Base-by-base conservation (phyloP, 2,797 vertebrate genomes). In the Sebastolobus altivelis region DNA sequence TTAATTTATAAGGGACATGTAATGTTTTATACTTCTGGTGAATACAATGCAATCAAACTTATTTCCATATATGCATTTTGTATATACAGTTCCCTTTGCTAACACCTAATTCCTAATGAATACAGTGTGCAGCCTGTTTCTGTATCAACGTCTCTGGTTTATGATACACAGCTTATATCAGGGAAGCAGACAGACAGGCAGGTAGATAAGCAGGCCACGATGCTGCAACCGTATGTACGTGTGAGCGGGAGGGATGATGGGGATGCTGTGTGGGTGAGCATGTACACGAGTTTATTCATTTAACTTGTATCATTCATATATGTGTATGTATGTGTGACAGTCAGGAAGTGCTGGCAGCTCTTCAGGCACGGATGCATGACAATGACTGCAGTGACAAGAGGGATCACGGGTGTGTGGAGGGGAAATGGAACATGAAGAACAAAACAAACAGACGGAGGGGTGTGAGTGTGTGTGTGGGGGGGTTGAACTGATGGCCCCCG, bases 341-440 rank as follows among this genome's bases (percentile, higher is more conserved):
- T 72, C 66, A 77, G 73, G 75, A 82, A 82, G 80, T 55, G 79
- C 65, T 75, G 78, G 85, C 83, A 85, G 81, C 81, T 90, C 77
- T 84, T 87, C 65, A 84, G 81, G 84, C 83, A 80, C 20, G 27
- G 75, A 82, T 90, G 90, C 89, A 88, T 93, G 89, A 91, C 91
- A 90, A 85, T 55, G 79, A 87, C 80, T 62, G 74, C 82, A 66
- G 80, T 88, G 91, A 93, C 91, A 90, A 82, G 88, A 89, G 82
- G 84, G 80, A 91, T 90, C 87, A 87, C 7, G 87, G 82, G 61
- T 82, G 77, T 82, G 87, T 77, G 67, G 82, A 86, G 77, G 79
- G 93, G 94, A 95, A 93, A 94, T 92, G 87, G 89, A 92, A 93
- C 93, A 93, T 89, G 91, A 93, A 90, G 87, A 92, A 92, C 85